phyloP scores from a whole-genome alignment of 2,113 vertebrate genomes.

The Mellivora capensis region DNA sequence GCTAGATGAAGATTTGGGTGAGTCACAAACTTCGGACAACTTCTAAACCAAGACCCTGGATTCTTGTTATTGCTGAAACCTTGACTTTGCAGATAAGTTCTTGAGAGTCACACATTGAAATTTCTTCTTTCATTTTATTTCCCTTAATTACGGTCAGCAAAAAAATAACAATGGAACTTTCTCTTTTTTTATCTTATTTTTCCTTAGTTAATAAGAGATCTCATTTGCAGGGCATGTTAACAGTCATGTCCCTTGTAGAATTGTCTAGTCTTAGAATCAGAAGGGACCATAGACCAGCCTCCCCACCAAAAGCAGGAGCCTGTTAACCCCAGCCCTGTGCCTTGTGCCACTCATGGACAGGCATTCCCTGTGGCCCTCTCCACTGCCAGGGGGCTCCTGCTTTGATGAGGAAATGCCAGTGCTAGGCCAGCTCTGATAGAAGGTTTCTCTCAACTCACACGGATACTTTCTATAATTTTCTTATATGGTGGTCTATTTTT shows the following conservation, averaged over 20 bases:
- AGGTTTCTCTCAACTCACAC: neutral
- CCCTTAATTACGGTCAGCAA: neutral
- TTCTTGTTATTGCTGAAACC: neutral
- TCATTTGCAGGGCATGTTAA: neutral
- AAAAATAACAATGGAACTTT: neutral
- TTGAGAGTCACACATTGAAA: neutral
- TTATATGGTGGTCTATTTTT: neutral
- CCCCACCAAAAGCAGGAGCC: neutral
- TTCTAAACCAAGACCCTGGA: neutral
- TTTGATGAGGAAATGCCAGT: neutral
- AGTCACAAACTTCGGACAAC: neutral
- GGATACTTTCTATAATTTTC: neutral
- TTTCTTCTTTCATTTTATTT: neutral
- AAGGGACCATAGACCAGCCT: neutral
- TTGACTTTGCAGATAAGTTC: neutral
- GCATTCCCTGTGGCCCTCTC: neutral
- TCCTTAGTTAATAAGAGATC: neutral
- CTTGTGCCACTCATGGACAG: neutral
- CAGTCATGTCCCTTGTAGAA: neutral
- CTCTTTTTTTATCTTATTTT: neutral
- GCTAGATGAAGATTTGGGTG: slow-evolving; percentile 94
- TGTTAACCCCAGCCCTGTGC: too few relatives aligned
- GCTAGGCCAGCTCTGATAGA: neutral
- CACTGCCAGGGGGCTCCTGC: neutral
- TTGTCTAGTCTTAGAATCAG: neutral